These are phyloP conservation scores for Belonocnema kinseyi DNA, from an alignment of 1,140 invertebrate species.

Conservation along the genomic window DNA sequence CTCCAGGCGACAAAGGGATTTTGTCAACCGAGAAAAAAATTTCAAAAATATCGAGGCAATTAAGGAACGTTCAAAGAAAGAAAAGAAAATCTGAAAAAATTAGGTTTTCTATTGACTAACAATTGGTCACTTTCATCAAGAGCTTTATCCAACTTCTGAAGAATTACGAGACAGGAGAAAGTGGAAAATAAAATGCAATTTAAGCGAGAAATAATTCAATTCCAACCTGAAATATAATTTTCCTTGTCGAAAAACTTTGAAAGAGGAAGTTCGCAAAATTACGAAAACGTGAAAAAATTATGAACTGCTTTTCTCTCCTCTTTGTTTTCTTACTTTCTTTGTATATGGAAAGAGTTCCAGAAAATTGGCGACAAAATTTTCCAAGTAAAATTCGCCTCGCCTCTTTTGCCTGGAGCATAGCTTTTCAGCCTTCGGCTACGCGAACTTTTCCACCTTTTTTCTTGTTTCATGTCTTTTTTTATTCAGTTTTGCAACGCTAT, in stretches of 20 bases:
- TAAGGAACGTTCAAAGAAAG: no score
- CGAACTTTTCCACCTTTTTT: slow-evolving; percentile 9
- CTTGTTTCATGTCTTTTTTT: neutral
- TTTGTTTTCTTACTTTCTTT: neutral
- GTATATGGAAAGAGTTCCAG: neutral
- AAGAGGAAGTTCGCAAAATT: neutral
- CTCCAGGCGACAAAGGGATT: neutral
- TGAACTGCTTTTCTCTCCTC: neutral
- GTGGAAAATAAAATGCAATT: neutral
- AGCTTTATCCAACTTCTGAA: no score
- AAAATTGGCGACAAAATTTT: slow-evolving; percentile 16
- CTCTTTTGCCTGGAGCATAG: neutral
- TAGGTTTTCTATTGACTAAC: no score
- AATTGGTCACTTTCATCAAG: no score
- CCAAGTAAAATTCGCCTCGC: neutral
- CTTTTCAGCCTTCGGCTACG: slow-evolving; percentile 8
- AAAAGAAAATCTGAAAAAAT: no score
- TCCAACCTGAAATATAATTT: slow-evolving; percentile 7
- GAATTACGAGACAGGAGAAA: no score
- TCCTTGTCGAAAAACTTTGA: neutral
- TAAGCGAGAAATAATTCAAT: neutral
- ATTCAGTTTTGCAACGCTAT: neutral
- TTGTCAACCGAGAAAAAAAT: neutral
- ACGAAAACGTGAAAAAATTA: neutral
- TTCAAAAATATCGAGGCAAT: no score